Evolutionary conservation across 2,113 vertebrate genomes (phyloP), one percentile per base, ranked within the genome.

Genomic region (Oceanodroma tethys): DNA sequence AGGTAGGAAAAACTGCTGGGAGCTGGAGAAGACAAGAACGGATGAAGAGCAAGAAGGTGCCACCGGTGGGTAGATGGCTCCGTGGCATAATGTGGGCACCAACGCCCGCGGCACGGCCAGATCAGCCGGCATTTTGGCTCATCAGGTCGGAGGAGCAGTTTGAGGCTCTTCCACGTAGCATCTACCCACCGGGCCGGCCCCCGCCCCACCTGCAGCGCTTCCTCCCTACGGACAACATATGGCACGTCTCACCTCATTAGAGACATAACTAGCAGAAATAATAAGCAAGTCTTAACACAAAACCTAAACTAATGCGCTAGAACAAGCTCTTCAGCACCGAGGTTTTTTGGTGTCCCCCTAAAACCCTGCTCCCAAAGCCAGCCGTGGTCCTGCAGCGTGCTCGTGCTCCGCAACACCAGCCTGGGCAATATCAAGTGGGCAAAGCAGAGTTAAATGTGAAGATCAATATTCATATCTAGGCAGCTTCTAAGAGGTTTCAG

Each of bases 181-280:
- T 21, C 66, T 32, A 70, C 70, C 34, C 93, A 90, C 48, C 7
- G 3, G 59, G 48, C 63, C 5, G 1, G 80, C 36, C 53, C 52
- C 42, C 1, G 0, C 36, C 90, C 92, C 95, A 97, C 93, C 92
- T 96, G 93, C 26, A 1, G 93, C 16, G 1, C 90, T 96, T 59
- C 67, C 56, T 96, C 96, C 92, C 95, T 38, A 55, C 3, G 71
- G 96, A 95, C 93, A 96, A 73, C 96, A 97, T 97, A 97, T 92
- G 96, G 96, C 90, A 76, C 1, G 95, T 96, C 93, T 96, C 96
- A 96, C 92, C 92, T 95, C 95, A 97, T 97, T 96, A 97, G 95
- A 95, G 89, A 55, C 86, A 87, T 85, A 96, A 97, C 89, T 95
- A 97, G 84, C 96, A 91, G 93, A 95, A 95, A 95, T 95, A 92